Conservation (phyloP, 2,113 vertebrate species). For the Mormoops blainvillei region DNA sequence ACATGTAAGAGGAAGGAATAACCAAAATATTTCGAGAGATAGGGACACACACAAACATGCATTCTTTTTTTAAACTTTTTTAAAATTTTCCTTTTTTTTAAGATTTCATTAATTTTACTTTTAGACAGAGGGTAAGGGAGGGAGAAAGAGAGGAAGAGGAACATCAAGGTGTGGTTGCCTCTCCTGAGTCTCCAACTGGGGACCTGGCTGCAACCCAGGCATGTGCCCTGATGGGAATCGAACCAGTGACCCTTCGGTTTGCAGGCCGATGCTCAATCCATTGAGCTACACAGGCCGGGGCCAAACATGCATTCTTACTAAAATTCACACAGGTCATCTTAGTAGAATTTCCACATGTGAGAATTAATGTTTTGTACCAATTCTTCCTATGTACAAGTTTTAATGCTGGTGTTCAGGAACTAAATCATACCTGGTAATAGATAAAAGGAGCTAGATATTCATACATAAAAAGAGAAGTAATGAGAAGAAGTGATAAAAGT, state of each 20-base stretch:
- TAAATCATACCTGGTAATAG: background rate
- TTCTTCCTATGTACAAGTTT: background rate
- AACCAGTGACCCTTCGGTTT: no score
- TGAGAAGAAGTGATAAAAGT: rapidly evolving
- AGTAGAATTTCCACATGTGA: background rate
- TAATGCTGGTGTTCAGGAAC: background rate
- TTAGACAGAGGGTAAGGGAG: no score
- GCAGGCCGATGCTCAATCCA: no score
- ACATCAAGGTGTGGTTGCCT: no score
- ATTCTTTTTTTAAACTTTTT: no score
- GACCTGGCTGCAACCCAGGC: no score
- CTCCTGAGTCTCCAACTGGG: no score
- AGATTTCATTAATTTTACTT: no score
- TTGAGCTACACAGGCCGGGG: no score
- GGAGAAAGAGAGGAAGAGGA: no score
- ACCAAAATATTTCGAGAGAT: background rate
- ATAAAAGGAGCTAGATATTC: background rate
- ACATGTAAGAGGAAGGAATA: background rate
- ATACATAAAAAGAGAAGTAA: background rate
- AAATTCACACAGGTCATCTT: background rate
- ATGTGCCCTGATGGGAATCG: no score
- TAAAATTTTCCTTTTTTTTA: no score
- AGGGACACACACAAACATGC: background rate
- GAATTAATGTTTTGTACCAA: background rate
- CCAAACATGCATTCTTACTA: background rate